Base-by-base conservation (phyloP, 2,113 vertebrate species). In the Peromyscus leucopus region DNA sequence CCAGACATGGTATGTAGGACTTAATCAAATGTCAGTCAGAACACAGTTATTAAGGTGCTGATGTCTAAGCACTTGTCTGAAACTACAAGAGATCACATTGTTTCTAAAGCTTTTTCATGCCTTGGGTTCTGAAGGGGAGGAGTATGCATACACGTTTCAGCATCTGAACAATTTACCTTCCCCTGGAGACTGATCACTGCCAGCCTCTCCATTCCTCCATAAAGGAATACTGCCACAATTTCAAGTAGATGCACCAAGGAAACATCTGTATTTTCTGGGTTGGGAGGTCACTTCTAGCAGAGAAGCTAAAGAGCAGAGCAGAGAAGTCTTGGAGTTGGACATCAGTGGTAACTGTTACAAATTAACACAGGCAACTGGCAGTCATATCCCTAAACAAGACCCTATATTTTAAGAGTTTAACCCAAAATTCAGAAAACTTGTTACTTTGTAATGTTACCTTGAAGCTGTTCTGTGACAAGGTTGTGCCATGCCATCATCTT, bases 241-340 rank as follows among this genome's bases (percentile, higher is more conserved):
- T 84, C 22, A 71, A 61, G 89, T 55, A 2, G 78, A 78, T 28
- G 36, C 65, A 80, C 83, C 16, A 42, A 57, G 78, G 31, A 65
- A 84, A 51, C 31, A 87, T 36, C 71, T 89, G 5, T 48, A 46
- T 93, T 95, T 95, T 86, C 36, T 48, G 33, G 13, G n/a, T 89
- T 90, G 72, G 59, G 69, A 96, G 31, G 61, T 89, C 42, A 0
- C 89, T 95, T 94, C 83, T 94, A 67, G 36, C 36, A 91, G 31
- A 89, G 48, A 93, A 76, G 9, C 21, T 89, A 83, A 69, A 85
- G 78, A 67, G 61, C 93, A 8, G 83, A 96, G 78, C 67, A 46
- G 55, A 96, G 75, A 79, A 96, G 91, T 90, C 94, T 95, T 85
- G 74, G 69, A 92, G 46, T 72, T 86, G 39, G 79, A 91, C 94